Percentiles rank a stretch among this genome's conserved stretches.
These are phyloP conservation scores for Urocyon cinereoargenteus DNA, from an alignment of 2,797 vertebrate species.

Conservation along the genomic window DNA sequence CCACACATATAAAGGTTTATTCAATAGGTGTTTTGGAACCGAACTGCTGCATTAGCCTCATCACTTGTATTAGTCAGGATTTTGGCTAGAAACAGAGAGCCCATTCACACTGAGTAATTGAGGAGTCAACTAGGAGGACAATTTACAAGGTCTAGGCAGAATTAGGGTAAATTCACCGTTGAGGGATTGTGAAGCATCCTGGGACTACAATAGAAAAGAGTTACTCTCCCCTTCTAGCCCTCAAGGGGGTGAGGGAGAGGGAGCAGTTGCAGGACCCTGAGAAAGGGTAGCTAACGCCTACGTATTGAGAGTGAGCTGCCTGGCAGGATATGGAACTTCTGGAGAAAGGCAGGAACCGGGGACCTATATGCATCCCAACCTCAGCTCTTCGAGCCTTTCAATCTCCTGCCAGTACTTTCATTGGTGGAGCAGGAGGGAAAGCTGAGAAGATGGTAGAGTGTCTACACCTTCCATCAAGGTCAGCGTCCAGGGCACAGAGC, in stretches of 20 bases:
- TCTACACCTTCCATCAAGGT: not conserved
- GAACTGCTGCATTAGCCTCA: not conserved
- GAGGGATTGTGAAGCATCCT: not conserved
- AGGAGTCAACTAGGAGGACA: not conserved
- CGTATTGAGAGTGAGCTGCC: not conserved
- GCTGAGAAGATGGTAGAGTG: accelerated
- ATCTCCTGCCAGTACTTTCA: not conserved
- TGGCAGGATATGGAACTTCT: not conserved
- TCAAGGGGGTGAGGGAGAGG: not conserved
- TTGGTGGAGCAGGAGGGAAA: not conserved
- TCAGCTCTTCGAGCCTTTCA: not conserved
- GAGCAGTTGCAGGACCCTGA: not conserved
- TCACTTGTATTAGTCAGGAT: not conserved
- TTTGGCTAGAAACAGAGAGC: not conserved
- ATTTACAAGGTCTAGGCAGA: not conserved
- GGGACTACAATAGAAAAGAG: not conserved
- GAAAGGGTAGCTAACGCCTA: not conserved
- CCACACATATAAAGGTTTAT: not conserved
- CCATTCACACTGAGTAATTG: not conserved
- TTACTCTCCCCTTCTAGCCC: not conserved
- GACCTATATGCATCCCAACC: accelerated
- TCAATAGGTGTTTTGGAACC: not conserved
- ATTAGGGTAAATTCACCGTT: not conserved
- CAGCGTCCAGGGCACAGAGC: not conserved
- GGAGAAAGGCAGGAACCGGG: not conserved